Percentiles rank a stretch among this genome's conserved stretches.
Evolutionary conservation across 2,888 invertebrate genomes (phyloP).

Genomic region (Buathra laborator): DNA sequence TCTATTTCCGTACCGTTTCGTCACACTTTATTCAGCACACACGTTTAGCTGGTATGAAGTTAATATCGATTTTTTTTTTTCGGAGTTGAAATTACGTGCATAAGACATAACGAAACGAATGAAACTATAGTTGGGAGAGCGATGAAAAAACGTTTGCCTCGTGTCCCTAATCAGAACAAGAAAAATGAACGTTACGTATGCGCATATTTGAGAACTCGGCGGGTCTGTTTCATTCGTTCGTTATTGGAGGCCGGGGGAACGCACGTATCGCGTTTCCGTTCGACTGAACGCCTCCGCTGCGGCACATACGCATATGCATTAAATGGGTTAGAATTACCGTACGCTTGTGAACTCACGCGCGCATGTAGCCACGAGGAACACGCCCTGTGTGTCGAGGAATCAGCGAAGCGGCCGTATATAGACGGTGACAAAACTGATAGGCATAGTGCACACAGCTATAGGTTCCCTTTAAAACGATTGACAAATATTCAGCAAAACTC

Average conservation of each 20-base stretch:
- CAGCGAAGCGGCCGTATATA: slow-evolving; percentile 21
- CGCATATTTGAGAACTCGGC: slow-evolving; percentile 25
- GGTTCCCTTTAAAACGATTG: neutral
- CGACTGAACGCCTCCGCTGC: slow-evolving; percentile 47
- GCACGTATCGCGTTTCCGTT: slow-evolving; percentile 66
- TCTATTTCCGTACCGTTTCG: slow-evolving; percentile 33
- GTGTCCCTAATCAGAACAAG: slow-evolving; percentile 41
- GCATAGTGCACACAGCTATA: neutral
- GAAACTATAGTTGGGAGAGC: neutral
- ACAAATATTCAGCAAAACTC: slow-evolving; percentile 35
- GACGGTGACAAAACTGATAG: slow-evolving; percentile 55
- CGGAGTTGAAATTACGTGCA: neutral
- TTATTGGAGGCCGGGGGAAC: slow-evolving; percentile 32
- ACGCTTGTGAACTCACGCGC: slow-evolving; percentile 46
- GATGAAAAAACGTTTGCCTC: slow-evolving; percentile 16
- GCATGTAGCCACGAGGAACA: slow-evolving; percentile 35
- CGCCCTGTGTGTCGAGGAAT: slow-evolving; percentile 62
- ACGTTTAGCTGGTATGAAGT: too few relatives aligned
- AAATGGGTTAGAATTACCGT: slow-evolving; percentile 68
- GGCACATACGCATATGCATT: slow-evolving; percentile 45
- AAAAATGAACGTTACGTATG: slow-evolving; percentile 37
- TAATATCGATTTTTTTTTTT: neutral
- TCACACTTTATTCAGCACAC: neutral
- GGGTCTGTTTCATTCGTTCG: slow-evolving; percentile 47
- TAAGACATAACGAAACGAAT: neutral